Evolutionary conservation across 2,113 vertebrate genomes (phyloP), one percentile per base, ranked within the genome.

Genomic region (Syrmaticus mikado): DNA sequence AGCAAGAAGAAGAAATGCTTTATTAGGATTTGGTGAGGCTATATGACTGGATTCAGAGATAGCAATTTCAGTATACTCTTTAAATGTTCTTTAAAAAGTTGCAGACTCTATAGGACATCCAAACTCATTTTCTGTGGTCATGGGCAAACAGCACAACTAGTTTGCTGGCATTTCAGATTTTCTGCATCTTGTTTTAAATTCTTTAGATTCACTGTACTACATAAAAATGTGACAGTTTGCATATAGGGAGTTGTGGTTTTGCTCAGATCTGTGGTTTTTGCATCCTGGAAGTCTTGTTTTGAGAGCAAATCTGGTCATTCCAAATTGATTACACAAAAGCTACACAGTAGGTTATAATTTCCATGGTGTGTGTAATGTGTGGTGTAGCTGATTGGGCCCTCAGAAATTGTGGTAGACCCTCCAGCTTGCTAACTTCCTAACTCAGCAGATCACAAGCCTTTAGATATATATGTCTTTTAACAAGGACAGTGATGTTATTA

Each of bases 221-320:
- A 83, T 72, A 92, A 95, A 96, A 94, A 95, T 90, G 41, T 77
- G 75, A 92, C 83, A 93, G 89, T 95, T 96, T 94, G 90, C 87
- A 94, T 84, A 96, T 74, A 97, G 88, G 76, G 85, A 96, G n/a
- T 89, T 95, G 90, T 71, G 90, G 93, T 83, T 95, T 97, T 41
- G 62, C 95, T 95, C 84, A 93, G 45, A 74, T 96, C 52, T 83
- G 93, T 79, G 86, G 94, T 53, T 96, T 92, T 94, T 89, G 78
- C 91, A 96, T 97, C 96, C 95, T 97, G 91, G 95, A 97, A 96
- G 93, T 94, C 94, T 90, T 89, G 89, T 97, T 97, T 94, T 94
- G 90, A 96, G 94, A 96, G 87, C 40, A 84, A 95, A 93, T 91
- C 61, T 95, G 66, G 83, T 89, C 92, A 94, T 95, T 94, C 91